Evolutionary conservation across 2,888 invertebrate genomes (phyloP).

Genomic region (Herminia tarsipennalis): DNA sequence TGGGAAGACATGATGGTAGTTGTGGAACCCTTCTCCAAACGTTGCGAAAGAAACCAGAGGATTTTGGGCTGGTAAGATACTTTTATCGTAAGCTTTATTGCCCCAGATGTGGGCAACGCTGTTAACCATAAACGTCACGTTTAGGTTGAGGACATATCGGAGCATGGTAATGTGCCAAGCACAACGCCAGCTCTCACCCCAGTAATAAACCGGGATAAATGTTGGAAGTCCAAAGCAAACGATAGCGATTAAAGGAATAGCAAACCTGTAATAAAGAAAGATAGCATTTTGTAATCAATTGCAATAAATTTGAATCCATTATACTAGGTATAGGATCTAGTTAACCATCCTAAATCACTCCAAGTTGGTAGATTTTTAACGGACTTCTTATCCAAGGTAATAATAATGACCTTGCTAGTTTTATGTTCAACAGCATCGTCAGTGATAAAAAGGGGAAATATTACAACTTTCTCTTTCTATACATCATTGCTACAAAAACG

Average conservation of each 20-base stretch:
- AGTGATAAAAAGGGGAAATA: too few relatives aligned
- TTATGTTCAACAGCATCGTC: too few relatives aligned
- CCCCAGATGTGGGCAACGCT: slow-evolving; percentile 86
- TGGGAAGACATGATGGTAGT: slow-evolving; percentile 62
- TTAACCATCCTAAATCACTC: too few relatives aligned
- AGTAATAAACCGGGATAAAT: slow-evolving; percentile 83
- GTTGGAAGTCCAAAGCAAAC: slow-evolving; percentile 84
- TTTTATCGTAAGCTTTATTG: slow-evolving; percentile 72
- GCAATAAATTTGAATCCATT: neutral
- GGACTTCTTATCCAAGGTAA: too few relatives aligned
- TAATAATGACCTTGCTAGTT: too few relatives aligned
- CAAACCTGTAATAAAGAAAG: slow-evolving; percentile 77
- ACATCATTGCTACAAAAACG: neutral
- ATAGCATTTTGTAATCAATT: neutral
- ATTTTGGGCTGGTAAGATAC: slow-evolving; percentile 52
- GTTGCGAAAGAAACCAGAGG: slow-evolving; percentile 37
- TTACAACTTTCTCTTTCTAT: too few relatives aligned
- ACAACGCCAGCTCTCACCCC: slow-evolving; percentile 82
- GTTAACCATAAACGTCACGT: slow-evolving; percentile 88
- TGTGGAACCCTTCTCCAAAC: slow-evolving; percentile 65
- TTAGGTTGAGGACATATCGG: slow-evolving; percentile 84
- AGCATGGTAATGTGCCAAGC: slow-evolving; percentile 76
- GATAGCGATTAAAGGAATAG: slow-evolving; percentile 85
- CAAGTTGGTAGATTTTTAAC: too few relatives aligned
- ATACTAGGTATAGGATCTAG: too few relatives aligned